A percentile compares a stretch with the other conserved stretches of the same genome.
phyloP scores from a whole-genome alignment of 2,113 vertebrate genomes.

The Antechinus stuartii region DNA sequence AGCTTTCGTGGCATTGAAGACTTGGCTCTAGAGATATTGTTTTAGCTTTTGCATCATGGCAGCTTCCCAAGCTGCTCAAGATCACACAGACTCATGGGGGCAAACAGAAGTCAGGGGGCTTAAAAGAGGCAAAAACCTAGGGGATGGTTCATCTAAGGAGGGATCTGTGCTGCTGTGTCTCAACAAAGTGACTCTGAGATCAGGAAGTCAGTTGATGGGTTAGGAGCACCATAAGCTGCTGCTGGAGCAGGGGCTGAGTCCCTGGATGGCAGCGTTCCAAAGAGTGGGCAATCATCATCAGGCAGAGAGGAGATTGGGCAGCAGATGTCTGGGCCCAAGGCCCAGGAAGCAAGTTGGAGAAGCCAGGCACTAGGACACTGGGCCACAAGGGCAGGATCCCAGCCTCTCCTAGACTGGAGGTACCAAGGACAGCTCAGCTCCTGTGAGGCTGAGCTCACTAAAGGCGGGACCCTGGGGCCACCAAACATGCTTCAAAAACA shows the following conservation, averaged over 20 bases:
- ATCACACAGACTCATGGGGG: not conserved
- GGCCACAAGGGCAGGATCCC: conserved; percentile 36
- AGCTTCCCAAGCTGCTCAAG: too few species aligned
- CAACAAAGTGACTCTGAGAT: conserved; percentile 32
- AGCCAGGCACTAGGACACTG: conserved; percentile 6
- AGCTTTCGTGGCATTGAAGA: too few species aligned
- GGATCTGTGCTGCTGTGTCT: conserved; percentile 23
- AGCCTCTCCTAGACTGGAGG: conserved; percentile 44
- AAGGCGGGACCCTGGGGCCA: not conserved
- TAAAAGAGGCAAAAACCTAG: not conserved
- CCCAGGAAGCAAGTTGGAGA: not conserved
- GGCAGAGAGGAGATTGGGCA: conserved; percentile 5
- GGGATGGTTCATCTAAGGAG: conserved; percentile 8
- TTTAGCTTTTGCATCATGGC: too few species aligned
- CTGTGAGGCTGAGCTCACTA: not conserved
- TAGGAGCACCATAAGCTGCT: not conserved
- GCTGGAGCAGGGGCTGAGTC: conserved; percentile 26
- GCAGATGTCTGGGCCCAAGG: conserved; percentile 22
- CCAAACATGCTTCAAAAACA: not conserved
- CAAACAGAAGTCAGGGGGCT: conserved; percentile 15
- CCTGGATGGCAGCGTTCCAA: not conserved
- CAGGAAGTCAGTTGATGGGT: not conserved
- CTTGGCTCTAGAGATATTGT: too few species aligned
- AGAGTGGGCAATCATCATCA: not conserved
- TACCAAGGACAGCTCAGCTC: conserved; percentile 35